These are phyloP conservation scores for Macropis europaea DNA, from an alignment of 2,888 invertebrate genomes.

Conservation along the genomic window DNA sequence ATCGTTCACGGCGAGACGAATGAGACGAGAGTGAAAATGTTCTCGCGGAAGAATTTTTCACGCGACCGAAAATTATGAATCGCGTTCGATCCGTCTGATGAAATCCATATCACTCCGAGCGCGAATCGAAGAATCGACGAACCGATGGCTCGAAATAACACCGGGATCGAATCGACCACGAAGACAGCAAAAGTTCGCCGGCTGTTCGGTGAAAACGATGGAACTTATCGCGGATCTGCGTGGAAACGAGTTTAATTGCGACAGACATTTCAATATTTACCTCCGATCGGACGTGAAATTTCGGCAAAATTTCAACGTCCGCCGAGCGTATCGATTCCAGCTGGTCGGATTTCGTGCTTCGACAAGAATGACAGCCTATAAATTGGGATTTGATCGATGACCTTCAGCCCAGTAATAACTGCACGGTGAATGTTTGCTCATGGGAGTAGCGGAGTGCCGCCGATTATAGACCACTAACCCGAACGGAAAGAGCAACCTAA, in stretches of 20 bases:
- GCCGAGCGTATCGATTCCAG: slow-evolving; percentile 26
- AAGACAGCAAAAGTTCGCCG: no score
- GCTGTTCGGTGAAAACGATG: no score
- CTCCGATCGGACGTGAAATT: slow-evolving; percentile 27
- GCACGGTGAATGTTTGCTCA: slow-evolving; percentile 41
- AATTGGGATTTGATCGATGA: slow-evolving; percentile 57
- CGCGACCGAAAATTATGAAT: no score
- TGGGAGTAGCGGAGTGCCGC: slow-evolving; percentile 22
- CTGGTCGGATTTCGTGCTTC: slow-evolving; percentile 31
- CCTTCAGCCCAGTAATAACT: slow-evolving; percentile 49
- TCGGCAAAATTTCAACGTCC: slow-evolving; percentile 13
- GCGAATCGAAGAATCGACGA: no score
- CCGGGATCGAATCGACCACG: no score
- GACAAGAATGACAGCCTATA: slow-evolving; percentile 49
- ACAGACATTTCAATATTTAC: slow-evolving; percentile 42
- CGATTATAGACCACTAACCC: slow-evolving; percentile 18
- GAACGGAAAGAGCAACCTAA: slow-evolving; percentile 30
- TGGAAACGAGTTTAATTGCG: slow-evolving; percentile 30
- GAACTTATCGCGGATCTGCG: slow-evolving; percentile 4
- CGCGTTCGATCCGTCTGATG: no score
- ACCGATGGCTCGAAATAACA: no score
- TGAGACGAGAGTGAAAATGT: no score
- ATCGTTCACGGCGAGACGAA: no score
- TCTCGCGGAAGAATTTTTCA: no score
- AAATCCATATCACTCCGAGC: no score